Evolutionary conservation across 2,797 vertebrate genomes (phyloP).

Genomic region (Perodicticus potto): DNA sequence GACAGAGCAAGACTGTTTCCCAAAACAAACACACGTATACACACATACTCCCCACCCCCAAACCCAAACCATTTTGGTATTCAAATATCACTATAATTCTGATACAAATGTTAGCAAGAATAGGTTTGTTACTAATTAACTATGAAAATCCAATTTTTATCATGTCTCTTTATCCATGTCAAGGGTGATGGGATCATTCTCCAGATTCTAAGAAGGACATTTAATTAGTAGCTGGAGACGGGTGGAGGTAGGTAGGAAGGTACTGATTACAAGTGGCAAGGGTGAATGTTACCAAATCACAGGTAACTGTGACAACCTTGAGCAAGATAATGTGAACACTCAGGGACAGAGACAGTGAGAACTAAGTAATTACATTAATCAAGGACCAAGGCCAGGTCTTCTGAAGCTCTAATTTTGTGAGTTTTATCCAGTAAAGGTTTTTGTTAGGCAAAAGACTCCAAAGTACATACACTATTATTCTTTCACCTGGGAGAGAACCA

Average conservation of each 20-base stretch:
- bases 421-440: neutral
- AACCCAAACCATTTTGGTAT: neutral
- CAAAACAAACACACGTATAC: too few relatives aligned
- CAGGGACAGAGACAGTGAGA: neutral
- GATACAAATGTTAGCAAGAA: conserved; percentile 43
- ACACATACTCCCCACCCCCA: too few relatives aligned
- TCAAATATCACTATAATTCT: neutral
- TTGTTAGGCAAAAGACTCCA: neutral
- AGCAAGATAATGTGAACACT: neutral
- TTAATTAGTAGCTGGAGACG: neutral
- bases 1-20: too few relatives aligned
- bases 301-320: neutral
- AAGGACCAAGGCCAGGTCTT: conserved; percentile 3
- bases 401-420: neutral
- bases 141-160: conserved; percentile 55
- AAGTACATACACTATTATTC: neutral
- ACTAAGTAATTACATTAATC: neutral
- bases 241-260: neutral
- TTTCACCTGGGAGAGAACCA: neutral
- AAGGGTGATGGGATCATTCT: neutral
- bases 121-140: neutral
- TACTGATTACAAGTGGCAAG: neutral
- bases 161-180: neutral
- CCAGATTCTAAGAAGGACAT: neutral
- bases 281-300: neutral